A percentile compares a stretch with the other conserved stretches of the same genome.
These are phyloP conservation scores for Clangula hyemalis DNA, from an alignment of 2,797 vertebrate species.

Conservation along the genomic window DNA sequence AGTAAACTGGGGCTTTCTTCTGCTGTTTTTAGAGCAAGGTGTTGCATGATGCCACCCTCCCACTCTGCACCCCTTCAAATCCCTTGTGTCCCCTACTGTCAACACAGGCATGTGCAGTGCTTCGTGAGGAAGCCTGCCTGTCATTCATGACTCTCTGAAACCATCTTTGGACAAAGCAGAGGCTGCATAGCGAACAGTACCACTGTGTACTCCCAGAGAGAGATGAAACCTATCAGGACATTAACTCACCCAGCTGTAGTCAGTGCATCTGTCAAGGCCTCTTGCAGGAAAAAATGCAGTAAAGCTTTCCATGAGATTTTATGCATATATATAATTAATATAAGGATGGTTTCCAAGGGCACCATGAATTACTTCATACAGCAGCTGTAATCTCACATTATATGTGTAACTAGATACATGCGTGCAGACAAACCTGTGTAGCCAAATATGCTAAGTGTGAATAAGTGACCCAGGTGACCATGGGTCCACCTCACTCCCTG, in stretches of 20 bases:
- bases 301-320: not conserved
- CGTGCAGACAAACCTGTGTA: not conserved
- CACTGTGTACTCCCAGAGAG: too few relatives aligned
- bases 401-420: not conserved
- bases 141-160: not conserved
- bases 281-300: not conserved
- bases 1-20: not conserved
- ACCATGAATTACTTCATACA: not conserved
- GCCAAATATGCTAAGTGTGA: rapidly evolving
- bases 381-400: not conserved
- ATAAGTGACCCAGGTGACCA: not conserved
- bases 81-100: not conserved
- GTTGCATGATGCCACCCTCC: not conserved
- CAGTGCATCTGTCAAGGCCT: not conserved
- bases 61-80: not conserved
- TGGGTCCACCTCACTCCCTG: not conserved
- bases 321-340: not conserved
- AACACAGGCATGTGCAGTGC: not conserved
- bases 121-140: not conserved
- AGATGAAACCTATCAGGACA: not conserved
- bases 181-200: not conserved
- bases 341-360: not conserved
- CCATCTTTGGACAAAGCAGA: not conserved
- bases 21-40: not conserved
- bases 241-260: not conserved